Conservation (phyloP, 2,113 vertebrate species). For the Gavia stellata region DNA sequence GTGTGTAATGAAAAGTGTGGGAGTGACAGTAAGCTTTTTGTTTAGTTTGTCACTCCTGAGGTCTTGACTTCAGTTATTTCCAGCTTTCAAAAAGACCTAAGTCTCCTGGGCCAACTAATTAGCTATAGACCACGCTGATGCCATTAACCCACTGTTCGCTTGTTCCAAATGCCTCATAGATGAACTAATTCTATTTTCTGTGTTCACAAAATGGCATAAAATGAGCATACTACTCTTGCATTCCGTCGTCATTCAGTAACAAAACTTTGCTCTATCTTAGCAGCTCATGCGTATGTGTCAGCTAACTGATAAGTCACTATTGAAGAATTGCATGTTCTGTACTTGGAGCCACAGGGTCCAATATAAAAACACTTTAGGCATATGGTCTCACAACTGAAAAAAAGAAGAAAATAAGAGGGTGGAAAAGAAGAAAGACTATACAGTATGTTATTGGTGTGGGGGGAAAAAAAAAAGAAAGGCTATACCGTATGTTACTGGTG, state of each 20-base stretch:
- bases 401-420: background rate
- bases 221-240: background rate
- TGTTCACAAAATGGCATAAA: background rate
- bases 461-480: background rate
- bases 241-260: background rate
- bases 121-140: background rate
- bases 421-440: background rate
- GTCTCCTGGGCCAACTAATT: background rate
- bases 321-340: background rate
- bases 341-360: background rate
- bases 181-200: background rate
- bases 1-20: background rate
- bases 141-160: background rate
- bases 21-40: background rate
- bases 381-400: background rate
- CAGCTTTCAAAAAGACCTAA: background rate
- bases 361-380: background rate
- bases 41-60: background rate
- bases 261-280: constrained; percentile 14
- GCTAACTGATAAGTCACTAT: background rate
- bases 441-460: background rate
- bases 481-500: background rate
- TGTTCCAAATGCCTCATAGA: background rate
- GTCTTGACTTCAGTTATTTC: background rate
- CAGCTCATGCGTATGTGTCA: background rate